These are phyloP conservation scores for Erpornis zantholeuca DNA, from an alignment of 2,113 vertebrate species.

Conservation along the genomic window DNA sequence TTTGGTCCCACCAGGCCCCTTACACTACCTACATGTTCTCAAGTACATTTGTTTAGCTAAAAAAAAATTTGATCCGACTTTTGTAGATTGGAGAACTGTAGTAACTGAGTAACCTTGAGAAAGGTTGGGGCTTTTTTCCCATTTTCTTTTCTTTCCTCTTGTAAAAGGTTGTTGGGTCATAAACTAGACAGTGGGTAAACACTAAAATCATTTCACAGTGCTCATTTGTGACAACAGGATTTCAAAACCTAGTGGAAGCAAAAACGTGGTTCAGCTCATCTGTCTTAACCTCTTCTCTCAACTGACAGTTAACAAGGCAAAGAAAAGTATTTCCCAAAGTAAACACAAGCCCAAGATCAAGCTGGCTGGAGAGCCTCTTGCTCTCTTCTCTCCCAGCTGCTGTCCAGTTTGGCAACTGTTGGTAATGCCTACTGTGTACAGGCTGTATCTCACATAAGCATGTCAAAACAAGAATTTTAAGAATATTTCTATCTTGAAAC, in stretches of 20 bases:
- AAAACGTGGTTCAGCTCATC: not conserved
- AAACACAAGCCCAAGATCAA: not conserved
- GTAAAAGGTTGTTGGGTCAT: constrained; percentile 5
- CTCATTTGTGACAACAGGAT: not conserved
- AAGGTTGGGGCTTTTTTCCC: not conserved
- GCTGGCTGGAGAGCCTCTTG: not conserved
- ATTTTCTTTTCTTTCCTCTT: not conserved
- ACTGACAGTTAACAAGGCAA: not conserved
- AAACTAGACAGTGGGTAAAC: not conserved
- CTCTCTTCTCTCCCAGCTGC: not conserved
- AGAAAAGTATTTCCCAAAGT: not conserved
- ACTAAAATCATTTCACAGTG: not conserved
- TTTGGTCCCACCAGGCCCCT: not conserved
- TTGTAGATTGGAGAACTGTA: not conserved
- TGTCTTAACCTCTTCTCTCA: not conserved
- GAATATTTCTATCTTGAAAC: not conserved
- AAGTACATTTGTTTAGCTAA: not conserved
- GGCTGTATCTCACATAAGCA: not conserved
- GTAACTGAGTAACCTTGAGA: constrained; percentile 10
- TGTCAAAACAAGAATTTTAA: not conserved
- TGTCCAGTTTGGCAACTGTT: not conserved
- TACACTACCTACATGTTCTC: not conserved
- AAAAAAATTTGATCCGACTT: not conserved
- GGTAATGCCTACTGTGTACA: not conserved
- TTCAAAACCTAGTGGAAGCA: not conserved